phyloP scores from a whole-genome alignment of 2,888 invertebrate genomes.

The Dynastes grantii region DNA sequence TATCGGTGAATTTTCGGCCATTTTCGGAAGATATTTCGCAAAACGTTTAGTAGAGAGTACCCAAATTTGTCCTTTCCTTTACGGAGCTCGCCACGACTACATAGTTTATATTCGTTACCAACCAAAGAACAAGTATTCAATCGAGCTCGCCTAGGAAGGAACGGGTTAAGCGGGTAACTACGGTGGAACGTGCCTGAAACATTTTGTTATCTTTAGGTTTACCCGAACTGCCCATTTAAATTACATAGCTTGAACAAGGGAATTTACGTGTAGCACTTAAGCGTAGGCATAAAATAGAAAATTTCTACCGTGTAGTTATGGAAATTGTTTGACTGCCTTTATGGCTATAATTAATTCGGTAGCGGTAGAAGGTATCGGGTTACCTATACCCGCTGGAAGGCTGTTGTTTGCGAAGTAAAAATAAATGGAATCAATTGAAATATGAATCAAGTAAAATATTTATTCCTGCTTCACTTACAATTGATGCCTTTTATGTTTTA shows the following conservation, averaged over 20 bases:
- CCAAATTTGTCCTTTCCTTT: neutral
- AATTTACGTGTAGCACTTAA: neutral
- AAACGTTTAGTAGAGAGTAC: neutral
- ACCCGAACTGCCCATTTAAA: neutral
- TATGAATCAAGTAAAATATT: too few species aligned
- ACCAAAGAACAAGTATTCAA: neutral
- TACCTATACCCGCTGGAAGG: too few species aligned
- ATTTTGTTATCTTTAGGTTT: neutral
- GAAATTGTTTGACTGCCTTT: neutral
- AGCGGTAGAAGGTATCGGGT: too few species aligned
- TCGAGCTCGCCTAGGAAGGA: neutral
- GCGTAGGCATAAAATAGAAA: neutral
- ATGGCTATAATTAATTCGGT: too few species aligned
- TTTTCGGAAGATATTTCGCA: neutral
- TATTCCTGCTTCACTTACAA: too few species aligned
- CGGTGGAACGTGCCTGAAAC: neutral
- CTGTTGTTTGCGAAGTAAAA: too few species aligned
- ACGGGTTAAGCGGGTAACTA: neutral
- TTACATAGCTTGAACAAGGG: neutral
- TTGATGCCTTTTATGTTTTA: too few species aligned
- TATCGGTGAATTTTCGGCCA: neutral
- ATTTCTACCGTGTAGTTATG: neutral
- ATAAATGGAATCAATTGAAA: too few species aligned
- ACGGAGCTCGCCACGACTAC: neutral
- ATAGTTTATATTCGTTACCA: slow-evolving; percentile 6